These are phyloP conservation scores for Syndactyla subalaris DNA, from an alignment of 2,797 vertebrate species.

Conservation along the genomic window DNA sequence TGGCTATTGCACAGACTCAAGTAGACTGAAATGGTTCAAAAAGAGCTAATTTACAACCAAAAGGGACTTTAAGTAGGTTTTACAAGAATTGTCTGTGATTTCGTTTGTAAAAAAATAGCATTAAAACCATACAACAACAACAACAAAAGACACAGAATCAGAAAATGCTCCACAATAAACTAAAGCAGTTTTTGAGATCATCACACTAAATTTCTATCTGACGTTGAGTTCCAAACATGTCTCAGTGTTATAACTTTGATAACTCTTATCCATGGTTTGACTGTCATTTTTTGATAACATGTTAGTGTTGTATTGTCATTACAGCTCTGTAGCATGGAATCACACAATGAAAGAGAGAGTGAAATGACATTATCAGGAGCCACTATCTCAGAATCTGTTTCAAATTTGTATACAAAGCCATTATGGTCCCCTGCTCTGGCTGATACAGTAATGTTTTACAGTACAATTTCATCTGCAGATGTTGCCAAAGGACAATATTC, in stretches of 20 bases:
- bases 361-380: conserved; percentile 16
- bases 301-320: neutral
- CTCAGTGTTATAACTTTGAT: neutral
- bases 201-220: neutral
- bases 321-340: neutral
- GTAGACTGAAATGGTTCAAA: neutral
- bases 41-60: neutral
- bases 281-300: neutral
- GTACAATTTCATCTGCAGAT: neutral
- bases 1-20: neutral
- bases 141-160: neutral
- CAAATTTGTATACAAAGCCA: conserved; percentile 17
- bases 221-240: neutral
- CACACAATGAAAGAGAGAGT: neutral
- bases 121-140: neutral
- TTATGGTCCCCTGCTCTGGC: neutral
- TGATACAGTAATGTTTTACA: neutral
- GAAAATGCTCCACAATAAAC: neutral
- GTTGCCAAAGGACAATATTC: conserved; percentile 31
- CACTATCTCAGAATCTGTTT: neutral
- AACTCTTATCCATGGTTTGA: neutral
- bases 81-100: neutral
- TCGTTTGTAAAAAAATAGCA: neutral
- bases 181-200: neutral
- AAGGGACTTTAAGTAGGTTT: neutral